These are phyloP conservation scores for Uropetala carovei DNA, from an alignment of 2,888 invertebrate species.

Conservation along the genomic window DNA sequence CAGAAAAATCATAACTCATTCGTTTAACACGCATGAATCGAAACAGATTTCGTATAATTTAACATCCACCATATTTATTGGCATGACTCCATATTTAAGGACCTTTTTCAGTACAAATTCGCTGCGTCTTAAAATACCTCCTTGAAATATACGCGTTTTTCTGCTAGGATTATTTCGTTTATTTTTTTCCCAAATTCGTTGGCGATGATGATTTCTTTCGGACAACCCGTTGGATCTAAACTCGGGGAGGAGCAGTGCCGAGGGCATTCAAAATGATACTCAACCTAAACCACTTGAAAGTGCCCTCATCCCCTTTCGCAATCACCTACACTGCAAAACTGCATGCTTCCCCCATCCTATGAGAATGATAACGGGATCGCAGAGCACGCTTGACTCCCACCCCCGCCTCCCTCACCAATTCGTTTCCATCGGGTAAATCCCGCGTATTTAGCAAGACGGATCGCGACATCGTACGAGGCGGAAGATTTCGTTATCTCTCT, in stretches of 20 bases:
- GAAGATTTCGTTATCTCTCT: constrained; percentile 40
- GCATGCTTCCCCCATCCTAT: background rate
- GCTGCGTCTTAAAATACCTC: background rate
- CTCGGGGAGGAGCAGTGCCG: background rate
- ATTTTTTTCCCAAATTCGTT: background rate
- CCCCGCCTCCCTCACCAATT: background rate
- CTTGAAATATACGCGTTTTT: background rate
- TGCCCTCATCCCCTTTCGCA: background rate
- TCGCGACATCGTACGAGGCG: constrained; percentile 30
- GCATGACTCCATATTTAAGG: background rate
- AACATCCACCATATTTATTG: no score
- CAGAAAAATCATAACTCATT: no score
- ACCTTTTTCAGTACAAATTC: background rate
- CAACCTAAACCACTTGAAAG: background rate
- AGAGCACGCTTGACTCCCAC: background rate
- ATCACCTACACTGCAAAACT: background rate
- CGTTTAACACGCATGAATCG: no score
- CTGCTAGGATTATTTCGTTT: background rate
- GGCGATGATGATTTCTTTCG: background rate
- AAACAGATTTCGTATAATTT: no score
- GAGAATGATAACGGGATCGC: background rate
- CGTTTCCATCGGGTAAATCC: constrained; percentile 25
- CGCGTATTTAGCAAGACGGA: constrained; percentile 49
- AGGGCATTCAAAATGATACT: background rate
- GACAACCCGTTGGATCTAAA: background rate